Evolutionary conservation across 2,888 invertebrate genomes (phyloP).

Genomic region (Euplagia quadripunctaria): DNA sequence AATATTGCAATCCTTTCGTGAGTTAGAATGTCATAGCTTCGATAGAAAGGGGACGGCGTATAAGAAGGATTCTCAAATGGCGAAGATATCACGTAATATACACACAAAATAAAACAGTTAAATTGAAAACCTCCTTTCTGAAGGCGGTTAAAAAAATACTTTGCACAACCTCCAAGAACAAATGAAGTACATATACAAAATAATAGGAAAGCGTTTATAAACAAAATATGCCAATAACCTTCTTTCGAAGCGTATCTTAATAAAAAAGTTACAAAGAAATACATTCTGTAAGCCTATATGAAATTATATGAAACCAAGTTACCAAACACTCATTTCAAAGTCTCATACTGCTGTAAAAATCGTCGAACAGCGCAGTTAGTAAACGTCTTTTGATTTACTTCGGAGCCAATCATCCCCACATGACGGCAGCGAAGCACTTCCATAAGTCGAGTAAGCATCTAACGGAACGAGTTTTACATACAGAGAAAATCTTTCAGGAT

Average conservation of each 20-base stretch:
- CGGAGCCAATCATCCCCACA: conserved; percentile 56
- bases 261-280: conserved; percentile 1
- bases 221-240: not conserved
- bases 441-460: conserved; percentile 46
- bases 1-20: too few relatives aligned
- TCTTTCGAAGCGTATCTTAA: not conserved
- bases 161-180: too few relatives aligned
- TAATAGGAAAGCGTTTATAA: not conserved
- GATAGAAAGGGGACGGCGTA: too few relatives aligned
- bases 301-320: conserved; percentile 15
- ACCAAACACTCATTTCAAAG: conserved; percentile 24
- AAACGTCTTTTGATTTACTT: conserved; percentile 58
- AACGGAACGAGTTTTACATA: conserved; percentile 62
- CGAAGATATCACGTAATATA: too few relatives aligned
- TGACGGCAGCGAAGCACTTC: conserved; percentile 50
- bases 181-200: not conserved
- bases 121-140: too few relatives aligned
- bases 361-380: conserved; percentile 35
- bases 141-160: too few relatives aligned
- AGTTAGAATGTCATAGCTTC: too few relatives aligned
- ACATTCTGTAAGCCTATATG: conserved; percentile 2
- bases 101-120: too few relatives aligned
- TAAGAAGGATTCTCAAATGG: too few relatives aligned
- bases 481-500: conserved; percentile 60
- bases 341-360: conserved; percentile 14